Base-by-base conservation (phyloP, 2,113 vertebrate species). In the Lontra canadensis region DNA sequence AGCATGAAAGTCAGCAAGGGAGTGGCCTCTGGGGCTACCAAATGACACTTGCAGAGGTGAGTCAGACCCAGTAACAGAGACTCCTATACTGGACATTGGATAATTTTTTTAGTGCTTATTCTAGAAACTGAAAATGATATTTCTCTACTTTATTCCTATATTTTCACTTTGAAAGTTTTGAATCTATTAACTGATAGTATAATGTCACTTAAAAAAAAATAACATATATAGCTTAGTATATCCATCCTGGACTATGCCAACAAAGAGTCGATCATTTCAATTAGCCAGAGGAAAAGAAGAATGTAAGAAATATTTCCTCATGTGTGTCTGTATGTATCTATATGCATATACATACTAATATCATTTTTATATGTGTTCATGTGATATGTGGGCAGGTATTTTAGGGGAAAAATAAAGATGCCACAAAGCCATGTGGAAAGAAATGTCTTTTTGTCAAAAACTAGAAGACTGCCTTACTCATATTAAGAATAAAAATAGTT, bases 401-500 rank as follows among this genome's bases (percentile, higher is more conserved):
- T 89, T 76, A 81, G 17, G 3, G 0, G 1, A 0, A 2, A 18
- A n/a, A 76, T 79, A 61, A 31, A 78, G 26, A 55, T 76, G 13
- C 1, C 4, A 95, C 10, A 80, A 29, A 63, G 0, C 2, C 13
- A 57, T 25, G 42, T 20, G 88, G 6, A 57, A 91, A 83, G n/a
- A 79, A 65, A 63, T 61, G 1, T 34, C 1, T 76, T 73, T 83
- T 87, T 23, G 78, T 86, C 3, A 83, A 63, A 87, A 74, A 86
- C 36, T 88, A 84, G 14, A 61, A 81, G 25, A 84, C 1, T 92
- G 2, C 9, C 7, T 87, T 97, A 47, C 63, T 95, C 15, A 74
- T 88, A 92, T 63, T 91, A 8, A 88, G 34, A 96, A 94, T 74
- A 42, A 93, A 94, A 61, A 65, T 65, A 36, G 83, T 79, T 97